Evolutionary conservation across 2,113 vertebrate genomes (phyloP), one percentile per base, ranked within the genome.

Genomic region (Macrotus californicus): DNA sequence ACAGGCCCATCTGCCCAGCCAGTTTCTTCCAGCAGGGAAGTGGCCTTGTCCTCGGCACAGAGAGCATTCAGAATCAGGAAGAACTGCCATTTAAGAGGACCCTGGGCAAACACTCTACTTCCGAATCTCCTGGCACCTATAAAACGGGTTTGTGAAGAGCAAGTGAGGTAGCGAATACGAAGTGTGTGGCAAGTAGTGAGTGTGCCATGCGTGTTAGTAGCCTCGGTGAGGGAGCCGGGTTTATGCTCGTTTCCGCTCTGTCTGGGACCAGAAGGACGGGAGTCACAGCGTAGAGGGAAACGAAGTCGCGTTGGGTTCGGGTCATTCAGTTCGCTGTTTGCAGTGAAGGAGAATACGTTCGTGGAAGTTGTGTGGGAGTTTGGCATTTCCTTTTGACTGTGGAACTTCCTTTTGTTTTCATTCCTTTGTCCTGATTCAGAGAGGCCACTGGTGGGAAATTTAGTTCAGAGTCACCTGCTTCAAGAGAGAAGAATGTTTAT

Each of bases 331-430:
- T 92, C 61, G 39, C 29, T 29, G 41, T 73, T 66, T 36, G 61
- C 48, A 87, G 39, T 26, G 34, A 94, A 48, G 46, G 64, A 66
- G 80, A 70, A 93, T 84, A 82, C 36, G 64, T 56, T 39, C 39
- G 31, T 67, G 26, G 24, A 26, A 59, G 64, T 31, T 85, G 67
- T 22, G 52, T 89, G 83, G 92, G 93, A 94, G 59, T 76, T 96
- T 0, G 48, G 70, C 66, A 86, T 93, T 94, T 96, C 89, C 77
- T 88, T 91, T 91, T 77, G 76, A 94, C 87, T 54, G 2, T 2
- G 54, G 50, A 67, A 41, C 56, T 80, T 95, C 80, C 48, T 64
- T 70, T 88, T 93, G 84, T 95, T 97, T 96, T 87, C 91, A 94
- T 92, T 96, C 87, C 72, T 82, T 91, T 91, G 75, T 80, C 31